phyloP scores from a whole-genome alignment of 2,888 invertebrate genomes.

The Dasypolia templi region DNA sequence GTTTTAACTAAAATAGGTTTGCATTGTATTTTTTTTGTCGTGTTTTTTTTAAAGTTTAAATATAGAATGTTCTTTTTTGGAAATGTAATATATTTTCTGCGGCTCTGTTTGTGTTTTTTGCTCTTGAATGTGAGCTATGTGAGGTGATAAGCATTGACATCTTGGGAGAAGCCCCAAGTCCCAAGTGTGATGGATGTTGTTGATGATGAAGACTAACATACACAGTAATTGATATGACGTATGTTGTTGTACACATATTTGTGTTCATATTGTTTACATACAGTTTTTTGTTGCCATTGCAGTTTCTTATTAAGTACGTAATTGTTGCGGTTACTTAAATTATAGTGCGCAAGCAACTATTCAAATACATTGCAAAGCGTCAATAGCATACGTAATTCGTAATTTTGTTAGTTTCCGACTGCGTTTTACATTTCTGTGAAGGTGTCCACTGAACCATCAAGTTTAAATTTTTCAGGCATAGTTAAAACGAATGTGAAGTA shows the following conservation, averaged over 20 bases:
- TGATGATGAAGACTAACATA: conserved; percentile 12
- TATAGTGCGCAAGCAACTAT: conserved; percentile 42
- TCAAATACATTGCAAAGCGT: conserved; percentile 32
- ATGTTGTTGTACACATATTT: conserved; percentile 28
- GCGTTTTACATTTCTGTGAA: conserved; percentile 37
- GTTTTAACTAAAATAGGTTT: neutral
- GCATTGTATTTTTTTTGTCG: neutral
- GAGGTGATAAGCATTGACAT: too few relatives aligned
- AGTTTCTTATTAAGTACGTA: conserved; percentile 55
- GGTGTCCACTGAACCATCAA: conserved; percentile 54
- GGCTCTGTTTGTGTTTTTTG: neutral
- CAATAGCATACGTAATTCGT: conserved; percentile 41
- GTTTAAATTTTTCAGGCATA: conserved; percentile 35
- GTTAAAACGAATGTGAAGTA: neutral
- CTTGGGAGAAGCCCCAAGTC: neutral
- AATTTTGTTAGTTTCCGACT: conserved; percentile 42
- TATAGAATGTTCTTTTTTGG: neutral
- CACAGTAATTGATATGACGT: conserved; percentile 28
- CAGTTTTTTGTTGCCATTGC: conserved; percentile 63
- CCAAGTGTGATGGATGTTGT: neutral
- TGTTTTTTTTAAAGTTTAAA: neutral
- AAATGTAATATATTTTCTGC: neutral
- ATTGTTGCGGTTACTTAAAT: conserved; percentile 64
- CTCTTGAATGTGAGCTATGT: neutral
- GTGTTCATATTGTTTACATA: conserved; percentile 46